Conservation (phyloP, 2,797 vertebrate species). For the Melopsittacus undulatus region DNA sequence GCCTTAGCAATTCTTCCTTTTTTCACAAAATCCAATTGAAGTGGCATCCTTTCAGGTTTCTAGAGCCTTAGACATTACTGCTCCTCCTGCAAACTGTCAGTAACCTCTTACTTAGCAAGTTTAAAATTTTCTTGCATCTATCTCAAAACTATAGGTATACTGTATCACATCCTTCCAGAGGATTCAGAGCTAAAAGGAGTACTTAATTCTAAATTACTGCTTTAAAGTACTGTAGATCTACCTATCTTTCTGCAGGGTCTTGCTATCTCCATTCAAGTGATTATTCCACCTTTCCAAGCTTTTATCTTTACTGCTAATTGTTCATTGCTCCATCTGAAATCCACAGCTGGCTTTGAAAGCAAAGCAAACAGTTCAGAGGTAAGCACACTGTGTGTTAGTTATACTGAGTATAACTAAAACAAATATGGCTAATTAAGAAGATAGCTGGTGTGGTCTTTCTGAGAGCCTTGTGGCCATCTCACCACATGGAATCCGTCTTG, state of each 20-base stretch:
- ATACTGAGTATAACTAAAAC: not conserved
- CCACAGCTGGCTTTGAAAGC: not conserved
- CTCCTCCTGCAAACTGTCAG: not conserved
- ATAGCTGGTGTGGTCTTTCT: not conserved
- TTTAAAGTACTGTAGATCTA: constrained; percentile 8
- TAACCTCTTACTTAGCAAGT: constrained; percentile 23
- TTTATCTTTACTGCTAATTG: not conserved
- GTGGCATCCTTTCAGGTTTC: not conserved
- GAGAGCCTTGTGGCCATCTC: not conserved
- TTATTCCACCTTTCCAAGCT: not conserved
- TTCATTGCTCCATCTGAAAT: not conserved
- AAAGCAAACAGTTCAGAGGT: not conserved
- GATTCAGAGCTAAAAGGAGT: not conserved
- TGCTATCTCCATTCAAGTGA: not conserved
- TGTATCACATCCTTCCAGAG: not conserved
- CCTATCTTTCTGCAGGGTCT: not conserved
- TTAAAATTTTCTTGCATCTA: constrained; percentile 24
- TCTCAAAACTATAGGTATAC: constrained; percentile 19
- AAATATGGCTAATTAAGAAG: not conserved
- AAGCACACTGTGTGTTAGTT: not conserved
- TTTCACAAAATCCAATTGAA: constrained; percentile 4
- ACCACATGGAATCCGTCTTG: fast-evolving
- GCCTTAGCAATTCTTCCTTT: constrained; percentile 22
- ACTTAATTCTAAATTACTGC: constrained; percentile 9
- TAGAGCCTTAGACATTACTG: not conserved